phyloP scores from a whole-genome alignment of 1,140 invertebrate genomes.

The Meloidogyne hapla region DNA sequence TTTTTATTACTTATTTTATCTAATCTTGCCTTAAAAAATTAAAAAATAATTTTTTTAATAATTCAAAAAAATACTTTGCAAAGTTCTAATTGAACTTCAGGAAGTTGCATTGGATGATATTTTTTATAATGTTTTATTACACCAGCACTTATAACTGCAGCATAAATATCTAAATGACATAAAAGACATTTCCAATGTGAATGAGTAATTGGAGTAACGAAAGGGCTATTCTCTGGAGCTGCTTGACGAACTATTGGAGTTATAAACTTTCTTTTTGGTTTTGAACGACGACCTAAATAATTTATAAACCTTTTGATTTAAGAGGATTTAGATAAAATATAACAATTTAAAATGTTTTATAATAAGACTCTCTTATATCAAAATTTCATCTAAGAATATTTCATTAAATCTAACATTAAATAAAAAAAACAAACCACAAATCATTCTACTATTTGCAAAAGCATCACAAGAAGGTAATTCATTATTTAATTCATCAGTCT shows the following conservation, averaged over 20 bases:
- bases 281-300: slow-evolving; percentile 48
- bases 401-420: too few species aligned
- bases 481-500: slow-evolving; percentile 5
- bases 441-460: slow-evolving; percentile 60
- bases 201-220: slow-evolving; percentile 47
- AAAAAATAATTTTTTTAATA: not conserved
- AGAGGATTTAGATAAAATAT: too few species aligned
- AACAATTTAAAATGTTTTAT: too few species aligned
- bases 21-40: slow-evolving; percentile 41
- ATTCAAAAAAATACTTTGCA: slow-evolving; percentile 33
- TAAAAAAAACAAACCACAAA: slow-evolving; percentile 51
- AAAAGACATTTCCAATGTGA: slow-evolving; percentile 57
- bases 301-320: too few species aligned
- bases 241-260: slow-evolving; percentile 57
- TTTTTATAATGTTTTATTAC: slow-evolving; percentile 53
- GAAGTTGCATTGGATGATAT: slow-evolving; percentile 40
- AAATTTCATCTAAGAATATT: too few species aligned
- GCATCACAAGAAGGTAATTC: slow-evolving; percentile 34
- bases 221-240: slow-evolving; percentile 44
- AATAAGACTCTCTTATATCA: too few species aligned
- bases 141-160: slow-evolving; percentile 59
- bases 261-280: slow-evolving; percentile 57
- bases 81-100: slow-evolving; percentile 42
- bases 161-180: slow-evolving; percentile 51
- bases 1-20: slow-evolving; percentile 52